These are phyloP conservation scores for Drosophila ananassae DNA, from an alignment of 1,140 invertebrate species.

Conservation along the genomic window DNA sequence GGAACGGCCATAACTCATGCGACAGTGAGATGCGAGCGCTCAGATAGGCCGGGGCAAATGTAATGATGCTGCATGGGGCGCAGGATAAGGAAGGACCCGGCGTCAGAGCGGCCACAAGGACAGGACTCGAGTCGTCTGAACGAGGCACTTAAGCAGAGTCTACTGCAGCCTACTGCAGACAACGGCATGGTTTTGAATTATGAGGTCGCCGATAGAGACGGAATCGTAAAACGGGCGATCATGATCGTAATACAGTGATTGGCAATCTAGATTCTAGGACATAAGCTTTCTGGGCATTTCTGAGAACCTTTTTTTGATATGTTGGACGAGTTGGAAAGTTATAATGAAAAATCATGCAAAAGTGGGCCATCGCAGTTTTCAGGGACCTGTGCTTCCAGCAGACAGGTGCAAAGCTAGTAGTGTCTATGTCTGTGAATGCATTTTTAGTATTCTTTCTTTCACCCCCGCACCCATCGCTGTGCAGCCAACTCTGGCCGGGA, in stretches of 20 bases:
- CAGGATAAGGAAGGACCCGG: not conserved
- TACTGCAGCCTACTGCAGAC: slow-evolving; percentile 47
- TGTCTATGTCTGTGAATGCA: slow-evolving; percentile 3
- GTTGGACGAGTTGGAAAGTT: too few relatives aligned
- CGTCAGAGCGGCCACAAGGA: slow-evolving; percentile 1
- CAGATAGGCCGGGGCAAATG: slow-evolving; percentile 55
- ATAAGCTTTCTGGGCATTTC: too few relatives aligned
- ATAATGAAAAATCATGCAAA: too few relatives aligned
- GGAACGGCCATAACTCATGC: slow-evolving; percentile 61
- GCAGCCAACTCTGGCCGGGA: too few relatives aligned
- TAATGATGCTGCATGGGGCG: slow-evolving; percentile 22
- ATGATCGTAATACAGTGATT: too few relatives aligned
- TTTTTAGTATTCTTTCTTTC: not conserved
- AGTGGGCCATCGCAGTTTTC: too few relatives aligned
- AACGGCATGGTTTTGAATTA: slow-evolving; percentile 70
- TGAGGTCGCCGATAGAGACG: slow-evolving; percentile 43
- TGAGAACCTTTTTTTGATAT: too few relatives aligned
- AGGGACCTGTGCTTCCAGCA: not conserved
- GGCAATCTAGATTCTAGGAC: too few relatives aligned
- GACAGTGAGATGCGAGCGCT: slow-evolving; percentile 61
- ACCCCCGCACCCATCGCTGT: not conserved
- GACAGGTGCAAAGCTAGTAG: slow-evolving; percentile 37
- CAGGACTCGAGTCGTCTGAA: slow-evolving; percentile 25
- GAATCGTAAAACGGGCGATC: not conserved
- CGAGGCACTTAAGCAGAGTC: slow-evolving; percentile 60